Conservation (phyloP, 2,888 invertebrate species). For the Nebria brevicollis region DNA sequence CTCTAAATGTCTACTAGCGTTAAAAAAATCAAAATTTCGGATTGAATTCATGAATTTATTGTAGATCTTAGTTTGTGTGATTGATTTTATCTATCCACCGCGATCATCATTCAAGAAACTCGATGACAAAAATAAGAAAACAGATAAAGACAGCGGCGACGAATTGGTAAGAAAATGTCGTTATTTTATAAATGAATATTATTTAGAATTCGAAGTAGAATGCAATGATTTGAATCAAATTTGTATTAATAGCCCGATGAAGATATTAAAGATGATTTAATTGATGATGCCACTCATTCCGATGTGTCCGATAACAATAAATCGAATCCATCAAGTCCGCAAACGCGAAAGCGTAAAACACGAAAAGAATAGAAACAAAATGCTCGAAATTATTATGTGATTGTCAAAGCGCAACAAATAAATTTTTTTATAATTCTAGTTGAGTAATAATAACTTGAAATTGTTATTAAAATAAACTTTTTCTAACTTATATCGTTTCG, state of each 20-base stretch:
- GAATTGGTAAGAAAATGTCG: slow-evolving; percentile 59
- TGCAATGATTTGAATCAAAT: neutral
- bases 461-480: slow-evolving; percentile 4
- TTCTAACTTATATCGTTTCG: neutral
- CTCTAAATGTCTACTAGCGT: slow-evolving; percentile 4
- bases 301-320: slow-evolving; percentile 61
- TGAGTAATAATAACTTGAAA: neutral
- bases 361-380: slow-evolving; percentile 66
- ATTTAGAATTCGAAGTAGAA: neutral
- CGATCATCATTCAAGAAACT: slow-evolving; percentile 64
- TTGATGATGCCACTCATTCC: slow-evolving; percentile 67
- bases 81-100: slow-evolving; percentile 87
- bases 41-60: slow-evolving; percentile 53
- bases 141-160: slow-evolving; percentile 59
- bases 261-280: slow-evolving; percentile 74
- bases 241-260: slow-evolving; percentile 63
- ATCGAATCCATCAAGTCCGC: slow-evolving; percentile 63
- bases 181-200: slow-evolving; percentile 21
- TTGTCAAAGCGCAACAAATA: neutral
- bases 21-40: slow-evolving; percentile 1
- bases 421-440: neutral
- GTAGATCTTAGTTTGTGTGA: slow-evolving; percentile 83
- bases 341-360: slow-evolving; percentile 77
- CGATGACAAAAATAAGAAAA: slow-evolving; percentile 58
- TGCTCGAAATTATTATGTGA: neutral